Evolutionary conservation across 2,888 invertebrate genomes (phyloP).

Genomic region (Metellina segmentata): DNA sequence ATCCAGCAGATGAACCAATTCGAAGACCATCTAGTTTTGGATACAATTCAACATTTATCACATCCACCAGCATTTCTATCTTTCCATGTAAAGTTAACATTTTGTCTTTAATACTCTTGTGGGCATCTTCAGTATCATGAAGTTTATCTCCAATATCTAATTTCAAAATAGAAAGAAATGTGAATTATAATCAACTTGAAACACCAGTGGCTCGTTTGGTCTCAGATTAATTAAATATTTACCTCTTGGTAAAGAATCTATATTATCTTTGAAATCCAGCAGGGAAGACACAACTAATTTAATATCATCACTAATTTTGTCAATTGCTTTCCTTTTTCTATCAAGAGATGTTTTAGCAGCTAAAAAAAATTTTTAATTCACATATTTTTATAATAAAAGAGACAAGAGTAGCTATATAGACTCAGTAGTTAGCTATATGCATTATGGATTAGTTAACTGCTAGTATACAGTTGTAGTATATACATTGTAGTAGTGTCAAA

Average conservation of each 20-base stretch:
- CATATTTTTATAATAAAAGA: neutral
- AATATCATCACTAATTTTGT: slow-evolving; percentile 55
- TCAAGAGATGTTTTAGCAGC: slow-evolving; percentile 21
- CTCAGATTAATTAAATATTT: neutral
- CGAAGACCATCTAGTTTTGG: slow-evolving; percentile 75
- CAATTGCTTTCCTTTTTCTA: slow-evolving; percentile 12
- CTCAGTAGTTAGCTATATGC: too few relatives aligned
- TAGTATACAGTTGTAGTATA: too few relatives aligned
- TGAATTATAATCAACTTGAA: neutral
- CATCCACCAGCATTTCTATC: slow-evolving; percentile 72
- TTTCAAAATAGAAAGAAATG: neutral
- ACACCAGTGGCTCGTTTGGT: neutral
- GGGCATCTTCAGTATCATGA: slow-evolving; percentile 59
- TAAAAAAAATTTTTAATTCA: neutral
- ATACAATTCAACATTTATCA: slow-evolving; percentile 69
- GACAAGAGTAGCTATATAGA: neutral
- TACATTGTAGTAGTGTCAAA: neutral
- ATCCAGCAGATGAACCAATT: slow-evolving; percentile 77
- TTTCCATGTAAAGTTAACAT: slow-evolving; percentile 67
- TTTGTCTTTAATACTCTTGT: slow-evolving; percentile 52
- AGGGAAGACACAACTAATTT: slow-evolving; percentile 45
- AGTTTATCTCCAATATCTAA: slow-evolving; percentile 72
- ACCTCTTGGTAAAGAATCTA: slow-evolving; percentile 63
- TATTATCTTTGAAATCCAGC: slow-evolving; percentile 47
- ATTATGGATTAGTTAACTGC: neutral